Conservation (phyloP, 2,888 invertebrate species). For the Slavum lentiscoides region DNA sequence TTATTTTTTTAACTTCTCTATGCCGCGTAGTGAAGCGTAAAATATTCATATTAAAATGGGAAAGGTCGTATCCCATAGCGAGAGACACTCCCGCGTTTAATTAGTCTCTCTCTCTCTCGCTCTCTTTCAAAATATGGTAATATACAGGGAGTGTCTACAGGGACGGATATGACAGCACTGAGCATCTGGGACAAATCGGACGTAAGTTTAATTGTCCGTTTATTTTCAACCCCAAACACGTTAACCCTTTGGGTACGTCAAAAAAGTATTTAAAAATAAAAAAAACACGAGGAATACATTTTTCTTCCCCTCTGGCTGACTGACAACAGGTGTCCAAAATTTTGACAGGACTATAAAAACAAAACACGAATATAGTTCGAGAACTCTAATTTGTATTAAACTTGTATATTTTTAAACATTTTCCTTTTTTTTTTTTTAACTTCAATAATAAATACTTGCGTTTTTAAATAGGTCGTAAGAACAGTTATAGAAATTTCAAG, state of each 20-base stretch:
- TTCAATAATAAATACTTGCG: too few relatives aligned
- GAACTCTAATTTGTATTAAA: not conserved
- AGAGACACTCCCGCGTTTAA: conserved; percentile 51
- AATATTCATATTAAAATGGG: conserved; percentile 47
- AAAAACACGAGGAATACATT: conserved; percentile 36
- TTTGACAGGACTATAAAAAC: not conserved
- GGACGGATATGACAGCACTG: conserved; percentile 39
- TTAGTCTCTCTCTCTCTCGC: conserved; percentile 48
- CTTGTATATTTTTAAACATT: too few relatives aligned
- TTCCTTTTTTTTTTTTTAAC: too few relatives aligned
- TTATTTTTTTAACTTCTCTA: conserved; percentile 17
- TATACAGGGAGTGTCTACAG: conserved; percentile 35
- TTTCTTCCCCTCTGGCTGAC: not conserved
- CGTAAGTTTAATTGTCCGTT: conserved; percentile 51
- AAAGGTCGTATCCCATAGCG: conserved; percentile 27
- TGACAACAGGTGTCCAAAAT: conserved; percentile 30
- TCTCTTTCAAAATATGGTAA: conserved; percentile 36
- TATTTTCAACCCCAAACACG: conserved; percentile 44
- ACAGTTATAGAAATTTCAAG: too few relatives aligned
- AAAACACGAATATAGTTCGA: conserved; percentile 8
- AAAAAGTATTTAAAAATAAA: conserved; percentile 1
- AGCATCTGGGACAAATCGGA: conserved; percentile 51
- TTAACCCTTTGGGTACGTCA: conserved; percentile 46
- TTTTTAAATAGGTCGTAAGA: too few relatives aligned
- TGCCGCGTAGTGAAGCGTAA: conserved; percentile 37